Conservation (phyloP, 2,797 vertebrate genomes). For the Pseudochirops corinnae region DNA sequence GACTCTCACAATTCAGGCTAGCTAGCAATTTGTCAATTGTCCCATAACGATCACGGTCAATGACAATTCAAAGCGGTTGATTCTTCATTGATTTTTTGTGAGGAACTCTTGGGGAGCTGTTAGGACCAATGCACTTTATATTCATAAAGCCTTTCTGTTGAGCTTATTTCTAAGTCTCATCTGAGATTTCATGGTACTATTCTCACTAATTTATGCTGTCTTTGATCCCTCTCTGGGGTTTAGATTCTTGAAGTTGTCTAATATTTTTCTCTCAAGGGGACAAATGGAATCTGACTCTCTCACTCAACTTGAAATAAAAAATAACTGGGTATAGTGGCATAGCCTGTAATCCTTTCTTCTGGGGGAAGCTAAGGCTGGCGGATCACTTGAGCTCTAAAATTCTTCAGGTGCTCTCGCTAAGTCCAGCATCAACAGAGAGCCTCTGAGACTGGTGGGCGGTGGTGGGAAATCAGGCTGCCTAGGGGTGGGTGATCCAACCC, state of each 20-base stretch:
- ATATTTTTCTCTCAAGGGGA: background rate
- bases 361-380: background rate
- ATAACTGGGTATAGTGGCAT: background rate
- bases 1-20: background rate
- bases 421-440: background rate
- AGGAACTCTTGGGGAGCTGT: background rate
- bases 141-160: background rate
- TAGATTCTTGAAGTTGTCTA: constrained; percentile 44
- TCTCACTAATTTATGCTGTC: constrained; percentile 39
- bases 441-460: background rate
- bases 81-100: background rate
- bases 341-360: background rate
- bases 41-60: background rate
- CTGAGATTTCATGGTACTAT: constrained; percentile 46
- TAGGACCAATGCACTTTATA: background rate
- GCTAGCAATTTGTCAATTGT: background rate
- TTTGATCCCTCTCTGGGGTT: constrained; percentile 36
- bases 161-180: constrained; percentile 15
- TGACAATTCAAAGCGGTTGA: background rate
- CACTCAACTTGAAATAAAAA: background rate
- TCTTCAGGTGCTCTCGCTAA: background rate
- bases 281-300: constrained; percentile 40
- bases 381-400: background rate
- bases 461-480: background rate
- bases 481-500: background rate